phyloP scores from a whole-genome alignment of 2,113 vertebrate species.

The Eurypyga helias region DNA sequence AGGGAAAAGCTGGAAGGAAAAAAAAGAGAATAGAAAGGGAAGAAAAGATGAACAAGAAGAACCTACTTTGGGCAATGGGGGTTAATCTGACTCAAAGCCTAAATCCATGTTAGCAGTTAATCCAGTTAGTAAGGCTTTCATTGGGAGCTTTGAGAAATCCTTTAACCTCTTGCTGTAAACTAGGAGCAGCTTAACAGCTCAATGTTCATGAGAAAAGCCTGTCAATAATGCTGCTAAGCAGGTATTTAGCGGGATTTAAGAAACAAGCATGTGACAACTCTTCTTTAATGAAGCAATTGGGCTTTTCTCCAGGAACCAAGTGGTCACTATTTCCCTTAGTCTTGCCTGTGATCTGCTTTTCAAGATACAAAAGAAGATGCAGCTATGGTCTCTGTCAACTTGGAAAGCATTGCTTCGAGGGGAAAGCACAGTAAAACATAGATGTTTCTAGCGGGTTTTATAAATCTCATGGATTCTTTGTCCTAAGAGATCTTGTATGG shows the following conservation, averaged over 20 bases:
- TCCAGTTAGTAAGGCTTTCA: constrained; percentile 78
- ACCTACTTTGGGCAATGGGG: constrained; percentile 52
- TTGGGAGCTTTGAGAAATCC: constrained; percentile 75
- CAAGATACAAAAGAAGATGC: not conserved
- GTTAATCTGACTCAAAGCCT: constrained; percentile 76
- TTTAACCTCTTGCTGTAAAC: constrained; percentile 72
- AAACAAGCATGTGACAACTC: constrained; percentile 38
- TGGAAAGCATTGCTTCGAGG: not conserved
- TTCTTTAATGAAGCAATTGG: constrained; percentile 45
- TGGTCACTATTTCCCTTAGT: not conserved
- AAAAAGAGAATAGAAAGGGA: not conserved
- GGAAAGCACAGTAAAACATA: not conserved
- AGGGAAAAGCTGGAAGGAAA: not conserved
- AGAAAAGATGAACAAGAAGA: constrained; percentile 49
- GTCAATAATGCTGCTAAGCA: constrained; percentile 54
- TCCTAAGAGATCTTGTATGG: not conserved
- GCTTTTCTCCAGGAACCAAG: not conserved
- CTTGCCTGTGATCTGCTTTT: not conserved
- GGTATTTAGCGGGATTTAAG: constrained; percentile 61
- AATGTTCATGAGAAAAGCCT: constrained; percentile 55
- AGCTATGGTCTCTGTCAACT: not conserved
- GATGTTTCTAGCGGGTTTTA: not conserved
- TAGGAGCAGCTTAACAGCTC: constrained; percentile 60
- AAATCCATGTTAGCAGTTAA: constrained; percentile 77
- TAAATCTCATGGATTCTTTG: not conserved